Evolutionary conservation across 2,113 vertebrate species (phyloP), one percentile per base, ranked within the genome.

Genomic region (Lethenteron reissneri): DNA sequence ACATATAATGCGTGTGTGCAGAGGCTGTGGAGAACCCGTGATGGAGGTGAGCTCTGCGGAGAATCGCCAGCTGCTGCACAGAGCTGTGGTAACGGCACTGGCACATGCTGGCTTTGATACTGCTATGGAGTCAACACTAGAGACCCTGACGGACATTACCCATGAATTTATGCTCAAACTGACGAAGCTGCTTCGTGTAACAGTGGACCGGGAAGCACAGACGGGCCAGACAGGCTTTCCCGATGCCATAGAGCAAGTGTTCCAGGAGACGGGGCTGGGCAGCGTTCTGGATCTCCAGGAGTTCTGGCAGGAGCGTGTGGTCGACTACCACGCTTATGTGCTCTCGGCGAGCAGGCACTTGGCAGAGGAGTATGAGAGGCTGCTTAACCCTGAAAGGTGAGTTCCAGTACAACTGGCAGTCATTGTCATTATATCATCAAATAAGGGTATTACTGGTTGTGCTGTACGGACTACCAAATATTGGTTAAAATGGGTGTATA

Each of bases 251-350:
- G 94, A 99, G 77, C 92, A 99, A 75, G 91, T 95, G 2, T 99
- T 99, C 79, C 90, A 97, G 0, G 91, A 99, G 72, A 83, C 87
- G 77, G 94, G 92, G 76, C 86, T 99, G 2, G 94, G 92, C 80
- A 96, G 92, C 0, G 83, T 96, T 73, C 81, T 99, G 71, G 89
- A 89, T 0, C 83, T 99, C 74, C 91, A 95, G 82, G 88, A 84
- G 77, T 99, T 97, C 81, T 99, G 94, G 94, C 92, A 99, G 75
- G 86, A 90, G 73, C 87, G 88, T 73, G 91, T 99, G 76, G 96
- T 95, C 77, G 91, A 97, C 78, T 99, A 97, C 75, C 92, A 99
- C 81, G 89, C 82, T 78, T 90, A 95, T 80, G 90, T 94, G 89
- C 80, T 96, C 2, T 88, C 95, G 90, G 92, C 94, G 77, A 87